Evolutionary conservation across 2,113 vertebrate species (phyloP), one percentile per base, ranked within the genome.

Genomic region (Dicentrarchus labrax): DNA sequence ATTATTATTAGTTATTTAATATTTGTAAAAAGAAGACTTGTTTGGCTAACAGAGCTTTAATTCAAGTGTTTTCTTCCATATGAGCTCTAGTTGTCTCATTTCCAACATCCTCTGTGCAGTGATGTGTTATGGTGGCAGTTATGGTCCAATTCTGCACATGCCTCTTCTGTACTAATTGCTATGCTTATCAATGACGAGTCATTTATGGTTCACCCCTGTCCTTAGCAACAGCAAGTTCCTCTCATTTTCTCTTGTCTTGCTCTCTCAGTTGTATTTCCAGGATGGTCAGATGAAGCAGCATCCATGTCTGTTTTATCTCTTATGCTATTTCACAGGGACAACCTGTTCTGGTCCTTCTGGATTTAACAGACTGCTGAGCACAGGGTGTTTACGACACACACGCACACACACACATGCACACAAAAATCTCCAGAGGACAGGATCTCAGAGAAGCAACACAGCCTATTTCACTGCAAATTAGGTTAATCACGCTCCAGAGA

Each of bases 391-490:
- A 88, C 65, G 30, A 54, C 76, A 62, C 16, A 8, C 72, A 65
- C 48, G 67, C 57, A 66, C 76, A 60, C 62, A 56, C 16, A 68
- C 30, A 54, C 68, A 72, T 48, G 45, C 67, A 66, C 45, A 57
- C 70, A 71, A 41, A 69, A 53, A 68, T 80, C 91, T 91, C 90
- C 73, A 43, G 90, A 90, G 91, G 84, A 83, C 57, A 74, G 76
- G 80, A 83, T 90, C 90, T 87, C 74, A 64, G 88, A 88, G 93
- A 93, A 70, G 90, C 88, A 92, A 89, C 90, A 88, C 88, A 91
- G 86, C 90, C 92, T 91, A 90, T 93, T 93, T 94, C 89, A 73
- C 89, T 86, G 87, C 89, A 93, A 94, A 94, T 94, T 90, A 88
- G 93, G 90, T 90, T 93, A 93, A 95, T 94, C 86, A 91, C 21